These are phyloP conservation scores for Thinocorus orbignyianus DNA, from an alignment of 2,113 vertebrate species.

Conservation along the genomic window DNA sequence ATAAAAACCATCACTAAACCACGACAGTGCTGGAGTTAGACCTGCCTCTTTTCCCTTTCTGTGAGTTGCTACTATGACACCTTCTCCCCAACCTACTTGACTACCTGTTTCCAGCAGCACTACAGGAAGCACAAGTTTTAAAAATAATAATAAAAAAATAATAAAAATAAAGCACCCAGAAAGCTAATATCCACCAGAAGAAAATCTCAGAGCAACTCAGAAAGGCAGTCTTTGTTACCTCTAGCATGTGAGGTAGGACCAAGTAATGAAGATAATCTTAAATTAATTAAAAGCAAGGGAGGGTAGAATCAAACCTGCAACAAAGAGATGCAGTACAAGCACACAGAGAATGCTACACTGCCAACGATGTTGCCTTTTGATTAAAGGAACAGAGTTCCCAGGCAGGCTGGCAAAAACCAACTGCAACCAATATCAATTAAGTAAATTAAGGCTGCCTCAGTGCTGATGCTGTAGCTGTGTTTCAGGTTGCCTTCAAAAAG, in stretches of 20 bases:
- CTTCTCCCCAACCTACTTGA: neutral
- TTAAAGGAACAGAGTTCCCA: neutral
- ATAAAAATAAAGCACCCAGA: neutral
- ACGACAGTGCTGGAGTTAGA: neutral
- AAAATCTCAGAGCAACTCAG: neutral
- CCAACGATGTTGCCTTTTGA: neutral
- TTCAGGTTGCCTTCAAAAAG: neutral
- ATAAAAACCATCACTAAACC: too few species aligned
- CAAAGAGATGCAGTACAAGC: neutral
- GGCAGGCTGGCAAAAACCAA: neutral
- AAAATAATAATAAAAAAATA: neutral
- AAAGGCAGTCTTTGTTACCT: conserved; percentile 4
- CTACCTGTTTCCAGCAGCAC: neutral
- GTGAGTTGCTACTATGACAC: neutral
- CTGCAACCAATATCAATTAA: neutral
- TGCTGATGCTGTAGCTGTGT: neutral
- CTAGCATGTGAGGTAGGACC: neutral
- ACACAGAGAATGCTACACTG: neutral
- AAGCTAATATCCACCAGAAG: neutral
- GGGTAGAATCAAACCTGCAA: neutral
- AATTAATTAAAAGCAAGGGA: conserved; percentile 42
- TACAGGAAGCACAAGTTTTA: neutral
- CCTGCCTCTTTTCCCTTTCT: neutral
- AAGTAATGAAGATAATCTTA: conserved; percentile 16
- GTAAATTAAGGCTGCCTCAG: neutral